Base-by-base conservation (phyloP, 2,888 invertebrate species). In the Pollenia amentaria region DNA sequence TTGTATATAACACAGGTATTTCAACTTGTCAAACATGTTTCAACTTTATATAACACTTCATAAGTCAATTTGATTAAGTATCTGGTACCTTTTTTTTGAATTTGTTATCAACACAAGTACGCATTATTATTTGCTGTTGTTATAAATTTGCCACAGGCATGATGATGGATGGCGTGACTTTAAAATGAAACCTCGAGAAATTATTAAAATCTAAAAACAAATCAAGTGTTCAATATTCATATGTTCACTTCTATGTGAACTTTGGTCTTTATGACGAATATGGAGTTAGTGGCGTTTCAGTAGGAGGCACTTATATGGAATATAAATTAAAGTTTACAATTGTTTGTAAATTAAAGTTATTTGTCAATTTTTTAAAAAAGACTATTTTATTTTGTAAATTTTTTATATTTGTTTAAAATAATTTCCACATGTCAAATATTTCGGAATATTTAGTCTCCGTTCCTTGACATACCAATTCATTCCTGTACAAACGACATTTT, bases 11-110 rank as follows among this genome's bases (percentile, higher is more conserved):
- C 55, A 18, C 46, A 69, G 55, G 75, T 67, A 69, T 72, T 75
- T 79, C 55, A 84, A 84, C 69, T 79, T 79, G 79, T 75, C 64
- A 57, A 84, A 76, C 84, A 76, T 70, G 84, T 84, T 79, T 79
- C 53, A 53, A 79, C 21, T 46, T 84, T 72, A 60, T 72, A 16
- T 72, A 72, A 72, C 83, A 72, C 70, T 77, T 72, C 51, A 77
- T 48, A 78, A 72, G 72, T 51, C 77, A 84, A 83, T 78, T 78
- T 82, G 72, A 78, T 65, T 65, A 44, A 18, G 9, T 51, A 42
- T 60, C 62, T 18, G 65, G 57, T 57, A 55, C 16, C 40, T 40
- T 16, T 18, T 10, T 42, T 55, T 67, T 60, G 9, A 21, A n/a
- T 55, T 70, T 14, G 14, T 12, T 51, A n/a, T 42, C 1, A 46